Base-by-base conservation (phyloP, 1,140 invertebrate species). In the Dermatophagoides farinae region DNA sequence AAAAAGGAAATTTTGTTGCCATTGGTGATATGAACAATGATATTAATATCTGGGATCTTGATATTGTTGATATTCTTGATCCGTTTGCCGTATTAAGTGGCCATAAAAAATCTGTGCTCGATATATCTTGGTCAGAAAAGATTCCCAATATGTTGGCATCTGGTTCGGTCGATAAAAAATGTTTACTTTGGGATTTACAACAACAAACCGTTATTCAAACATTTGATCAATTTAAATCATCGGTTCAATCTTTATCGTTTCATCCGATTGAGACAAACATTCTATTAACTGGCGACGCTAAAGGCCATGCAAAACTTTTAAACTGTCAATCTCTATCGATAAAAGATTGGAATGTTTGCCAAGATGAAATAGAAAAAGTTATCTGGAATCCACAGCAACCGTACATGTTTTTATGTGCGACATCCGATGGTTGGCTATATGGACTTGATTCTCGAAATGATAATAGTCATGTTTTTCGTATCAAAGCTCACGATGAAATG, bases 31-130 rank as follows among this genome's bases (percentile, higher is more conserved):
- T 97, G 86, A 81, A 82, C 63, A 82, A 89, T 1, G 78, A 87
- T 47, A 93, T 97, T 61, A 82, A 88, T 63, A 79, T 97, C 12
- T 97, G 91, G 91, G 89, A 97, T 72, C 72, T 97, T 38, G 91
- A 97, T 74, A 77, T 97, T 55, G 80, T 93, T 55, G 85, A 95
- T 69, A 82, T 81, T 63, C 72, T 95, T 22, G 87, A 91, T 70
- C 88, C 92, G 41, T 82, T 81, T 65, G 22, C 25, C 49, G 79
- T 67, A 75, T 70, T 75, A 50, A 68, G 82, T 60, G 87, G 88
- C 20, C 91, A 97, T 69, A 85, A 75, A 65, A 85, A 93, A 75
- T 87, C 91, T 57, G 90, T 97, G 0, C 71, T 97, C 18, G 83
- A 86, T 74, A 69, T 96, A 1, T 81, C 88, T 0, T 97, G 91